Evolutionary conservation across 2,888 invertebrate species (phyloP), one percentile per base, ranked within the genome.

Genomic region (Steinernema hermaphroditum): DNA sequence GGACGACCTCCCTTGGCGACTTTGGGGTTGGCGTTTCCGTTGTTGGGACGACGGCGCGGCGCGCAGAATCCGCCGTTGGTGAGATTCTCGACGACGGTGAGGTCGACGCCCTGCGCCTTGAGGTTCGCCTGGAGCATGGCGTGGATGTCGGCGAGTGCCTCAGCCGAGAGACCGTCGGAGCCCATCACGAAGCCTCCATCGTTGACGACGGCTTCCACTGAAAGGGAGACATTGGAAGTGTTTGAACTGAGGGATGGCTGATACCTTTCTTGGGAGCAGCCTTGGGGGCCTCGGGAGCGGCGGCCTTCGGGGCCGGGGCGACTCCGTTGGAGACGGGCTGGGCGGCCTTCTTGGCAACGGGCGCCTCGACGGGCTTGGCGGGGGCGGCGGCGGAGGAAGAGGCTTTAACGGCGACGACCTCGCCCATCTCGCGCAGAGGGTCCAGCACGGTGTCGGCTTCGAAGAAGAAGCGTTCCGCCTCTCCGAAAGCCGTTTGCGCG

Each of bases 141-240:
- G 72, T 85, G 82, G 27, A 85, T 76, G 50, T 78, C 82, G 50
- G 83, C 85, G 24, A 85, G 72, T 70, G 83, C 82, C 14, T 79
- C 84, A n/a, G 80, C 80, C 27, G 81, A 81, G 22, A 85, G 76
- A 19, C 78, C 81, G 43, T 85, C 81, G 8, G 83, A 82, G 44
- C 80, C 76, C 76, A 85, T 79, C 32, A 80, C 80, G 44, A 84
- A 75, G 41, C 83, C 83, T n/a, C 78, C 79, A 29, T 74, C 71
- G 32, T 77, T 78, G 24, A 50, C 75, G 44, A 82, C 6, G 77
- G 78, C 75, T 79, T 79, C 44, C n/a, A n/a, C n/a, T 80, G 77
- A 68, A 62, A 16, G 4, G 12, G 37, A 37, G 6, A 37, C 37
- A 8, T 37, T 4, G 12, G 4, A 2, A 62, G 24, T 32, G 16